Conservation (phyloP, 2,113 vertebrate species). For the Rostratula benghalensis region DNA sequence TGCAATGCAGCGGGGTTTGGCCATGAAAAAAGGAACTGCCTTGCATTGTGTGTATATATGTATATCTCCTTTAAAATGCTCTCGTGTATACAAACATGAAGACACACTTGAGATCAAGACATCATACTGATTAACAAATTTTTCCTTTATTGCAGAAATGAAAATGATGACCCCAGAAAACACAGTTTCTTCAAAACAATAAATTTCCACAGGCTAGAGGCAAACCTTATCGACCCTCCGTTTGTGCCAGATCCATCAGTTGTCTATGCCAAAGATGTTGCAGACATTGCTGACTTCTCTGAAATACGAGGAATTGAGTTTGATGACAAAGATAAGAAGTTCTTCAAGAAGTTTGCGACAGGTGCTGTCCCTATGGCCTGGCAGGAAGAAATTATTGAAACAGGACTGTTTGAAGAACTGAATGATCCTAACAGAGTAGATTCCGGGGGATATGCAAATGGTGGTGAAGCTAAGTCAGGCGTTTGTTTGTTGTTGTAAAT, state of each 20-base stretch:
- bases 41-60: not conserved
- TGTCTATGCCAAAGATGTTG: constrained; percentile 91
- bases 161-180: constrained; percentile 86
- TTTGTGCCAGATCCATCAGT: constrained; percentile 91
- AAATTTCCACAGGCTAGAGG: constrained; percentile 90
- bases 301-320: constrained; percentile 88
- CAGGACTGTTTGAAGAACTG: constrained; percentile 85
- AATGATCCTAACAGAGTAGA: constrained; percentile 81
- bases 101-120: not conserved
- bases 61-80: not conserved
- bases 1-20: fast-evolving
- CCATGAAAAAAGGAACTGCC: not conserved
- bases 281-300: constrained; percentile 91
- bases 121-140: not conserved
- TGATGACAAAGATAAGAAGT: constrained; percentile 86
- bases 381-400: constrained; percentile 92
- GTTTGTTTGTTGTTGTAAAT: constrained; percentile 82
- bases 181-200: constrained; percentile 89
- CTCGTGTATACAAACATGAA: not conserved
- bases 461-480: constrained; percentile 77
- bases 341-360: constrained; percentile 89
- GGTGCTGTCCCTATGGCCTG: constrained; percentile 84
- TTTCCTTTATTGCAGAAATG: constrained; percentile 73
- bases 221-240: constrained; percentile 83
- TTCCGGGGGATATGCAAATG: constrained; percentile 50